These are phyloP conservation scores for Xanthia icteritia DNA, from an alignment of 2,888 invertebrate genomes.

Conservation along the genomic window DNA sequence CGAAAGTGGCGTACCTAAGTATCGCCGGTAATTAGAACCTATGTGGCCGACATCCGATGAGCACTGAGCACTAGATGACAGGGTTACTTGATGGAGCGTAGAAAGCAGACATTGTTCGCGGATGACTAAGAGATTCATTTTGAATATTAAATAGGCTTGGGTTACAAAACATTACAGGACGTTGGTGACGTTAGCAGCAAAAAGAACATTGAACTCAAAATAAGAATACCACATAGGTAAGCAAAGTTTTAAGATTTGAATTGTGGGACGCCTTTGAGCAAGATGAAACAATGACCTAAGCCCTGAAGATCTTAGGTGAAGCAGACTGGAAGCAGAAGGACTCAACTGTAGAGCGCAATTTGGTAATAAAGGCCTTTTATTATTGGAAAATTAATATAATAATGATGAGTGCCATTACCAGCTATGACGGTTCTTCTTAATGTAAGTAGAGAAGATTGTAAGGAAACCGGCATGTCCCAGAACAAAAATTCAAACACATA, in stretches of 20 bases:
- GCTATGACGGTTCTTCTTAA: no score
- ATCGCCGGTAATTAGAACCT: conserved; percentile 76
- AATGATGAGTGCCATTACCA: neutral
- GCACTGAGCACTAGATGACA: conserved; percentile 49
- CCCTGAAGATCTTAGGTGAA: neutral
- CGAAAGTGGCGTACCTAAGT: conserved; percentile 81
- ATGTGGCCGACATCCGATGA: conserved; percentile 59
- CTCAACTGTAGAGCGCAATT: neutral
- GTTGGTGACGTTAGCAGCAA: neutral
- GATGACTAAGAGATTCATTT: conserved; percentile 16
- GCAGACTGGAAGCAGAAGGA: neutral
- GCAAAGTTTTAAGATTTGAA: neutral
- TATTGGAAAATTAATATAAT: neutral
- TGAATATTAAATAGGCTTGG: conserved; percentile 15
- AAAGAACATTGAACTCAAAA: neutral
- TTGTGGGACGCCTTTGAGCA: neutral
- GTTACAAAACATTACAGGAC: conserved; percentile 7
- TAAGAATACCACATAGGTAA: neutral
- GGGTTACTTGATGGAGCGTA: conserved; percentile 37
- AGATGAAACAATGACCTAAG: neutral
- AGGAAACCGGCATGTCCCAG: neutral
- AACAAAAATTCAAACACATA: neutral
- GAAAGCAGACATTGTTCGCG: conserved; percentile 38
- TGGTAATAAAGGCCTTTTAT: neutral
- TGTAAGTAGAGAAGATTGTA: neutral